phyloP scores from a whole-genome alignment of 30 jellyfish, hydroid and myxozoan species.

The Turritopsis dohrnii region DNA sequence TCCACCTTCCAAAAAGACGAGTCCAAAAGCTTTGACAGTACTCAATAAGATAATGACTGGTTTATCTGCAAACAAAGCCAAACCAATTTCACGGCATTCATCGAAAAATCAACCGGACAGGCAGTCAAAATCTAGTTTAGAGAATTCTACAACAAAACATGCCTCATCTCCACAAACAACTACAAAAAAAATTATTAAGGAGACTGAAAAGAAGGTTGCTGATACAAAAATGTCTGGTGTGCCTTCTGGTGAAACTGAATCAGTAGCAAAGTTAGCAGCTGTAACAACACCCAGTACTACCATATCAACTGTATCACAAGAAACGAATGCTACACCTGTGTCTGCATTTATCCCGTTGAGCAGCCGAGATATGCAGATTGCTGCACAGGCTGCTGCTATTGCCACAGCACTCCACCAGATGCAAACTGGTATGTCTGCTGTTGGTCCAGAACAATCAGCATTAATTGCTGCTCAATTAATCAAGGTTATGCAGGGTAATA shows the following conservation, averaged over 20 bases:
- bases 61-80: background rate
- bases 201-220: background rate
- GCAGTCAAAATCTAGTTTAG: background rate
- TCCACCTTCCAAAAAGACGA: background rate
- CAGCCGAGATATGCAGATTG: conserved; percentile 36
- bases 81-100: background rate
- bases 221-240: background rate
- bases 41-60: conserved; percentile 25
- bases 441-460: conserved; percentile 35
- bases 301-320: background rate
- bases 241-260: background rate
- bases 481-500: conserved; percentile 12
- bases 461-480: conserved; percentile 25
- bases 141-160: background rate
- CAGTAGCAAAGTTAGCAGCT: background rate
- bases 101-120: background rate
- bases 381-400: conserved; percentile 45
- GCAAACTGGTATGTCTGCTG: conserved; percentile 25
- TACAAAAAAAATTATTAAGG: background rate
- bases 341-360: conserved; percentile 27
- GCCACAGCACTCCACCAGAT: conserved; percentile 41
- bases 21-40: conserved; percentile 14
- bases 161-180: background rate
- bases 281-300: background rate
- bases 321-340: background rate